phyloP scores from a whole-genome alignment of 2,797 vertebrate species.

The Eremophila alpestris region DNA sequence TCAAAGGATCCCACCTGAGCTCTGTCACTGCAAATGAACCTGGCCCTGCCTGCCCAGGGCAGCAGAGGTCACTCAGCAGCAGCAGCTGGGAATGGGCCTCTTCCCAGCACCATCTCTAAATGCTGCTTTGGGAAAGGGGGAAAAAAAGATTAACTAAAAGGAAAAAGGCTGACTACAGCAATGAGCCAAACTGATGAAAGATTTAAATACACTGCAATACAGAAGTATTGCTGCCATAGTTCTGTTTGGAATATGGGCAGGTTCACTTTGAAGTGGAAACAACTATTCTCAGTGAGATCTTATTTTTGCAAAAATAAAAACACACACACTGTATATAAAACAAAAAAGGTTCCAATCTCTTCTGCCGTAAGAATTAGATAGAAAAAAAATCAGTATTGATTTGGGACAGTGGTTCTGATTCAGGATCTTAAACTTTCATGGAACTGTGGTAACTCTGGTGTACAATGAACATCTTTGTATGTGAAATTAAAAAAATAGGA shows the following conservation, averaged over 20 bases:
- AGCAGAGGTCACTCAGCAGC: constrained; percentile 74
- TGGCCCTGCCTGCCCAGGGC: constrained; percentile 75
- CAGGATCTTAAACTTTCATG: not conserved
- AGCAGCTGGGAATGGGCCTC: constrained; percentile 67
- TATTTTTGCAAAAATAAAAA: not conserved
- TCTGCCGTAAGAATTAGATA: not conserved
- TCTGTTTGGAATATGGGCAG: not conserved
- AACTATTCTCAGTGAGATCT: not conserved
- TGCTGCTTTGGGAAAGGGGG: constrained; percentile 30
- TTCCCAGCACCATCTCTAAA: constrained; percentile 58
- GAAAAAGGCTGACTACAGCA: not conserved
- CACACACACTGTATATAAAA: not conserved
- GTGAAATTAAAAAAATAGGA: not conserved
- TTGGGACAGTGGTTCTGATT: not conserved
- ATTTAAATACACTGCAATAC: not conserved
- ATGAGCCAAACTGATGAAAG: not conserved
- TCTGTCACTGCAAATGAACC: constrained; percentile 72
- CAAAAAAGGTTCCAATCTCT: not conserved
- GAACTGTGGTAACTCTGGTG: not conserved
- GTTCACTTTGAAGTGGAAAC: not conserved
- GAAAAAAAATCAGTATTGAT: not conserved
- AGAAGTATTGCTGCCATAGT: not conserved
- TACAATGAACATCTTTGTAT: not conserved
- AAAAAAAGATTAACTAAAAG: not conserved
- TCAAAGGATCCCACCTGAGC: constrained; percentile 69